Percentiles rank a stretch among this genome's conserved stretches.
Evolutionary conservation across 2,797 vertebrate species (phyloP).

Genomic region (Poliocrania exsul): DNA sequence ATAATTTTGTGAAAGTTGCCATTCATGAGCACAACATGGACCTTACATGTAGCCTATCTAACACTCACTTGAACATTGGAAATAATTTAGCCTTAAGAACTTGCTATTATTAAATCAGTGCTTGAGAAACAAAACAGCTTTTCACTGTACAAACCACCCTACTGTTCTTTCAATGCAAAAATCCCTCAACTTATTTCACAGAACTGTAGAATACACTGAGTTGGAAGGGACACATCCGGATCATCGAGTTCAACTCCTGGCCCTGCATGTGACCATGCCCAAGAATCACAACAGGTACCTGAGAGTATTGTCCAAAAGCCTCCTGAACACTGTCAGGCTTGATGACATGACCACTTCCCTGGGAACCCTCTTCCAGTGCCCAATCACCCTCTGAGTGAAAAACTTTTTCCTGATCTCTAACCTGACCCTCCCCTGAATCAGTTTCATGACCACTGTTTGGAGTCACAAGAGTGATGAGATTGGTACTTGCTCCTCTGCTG

Average conservation of each 20-base stretch:
- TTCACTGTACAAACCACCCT: neutral
- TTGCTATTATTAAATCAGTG: neutral
- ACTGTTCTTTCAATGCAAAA: neutral
- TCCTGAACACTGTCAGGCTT: neutral
- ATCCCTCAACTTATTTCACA: neutral
- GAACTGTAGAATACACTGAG: neutral
- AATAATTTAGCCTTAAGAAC: neutral
- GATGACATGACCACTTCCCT: neutral
- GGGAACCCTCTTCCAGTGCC: neutral
- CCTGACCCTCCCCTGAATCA: neutral
- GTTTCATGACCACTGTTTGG: neutral
- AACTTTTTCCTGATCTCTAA: neutral
- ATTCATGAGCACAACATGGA: neutral
- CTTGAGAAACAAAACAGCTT: neutral
- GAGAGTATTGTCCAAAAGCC: neutral
- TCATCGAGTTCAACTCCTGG: neutral
- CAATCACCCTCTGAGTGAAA: neutral
- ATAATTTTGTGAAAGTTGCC: neutral
- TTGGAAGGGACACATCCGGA: neutral
- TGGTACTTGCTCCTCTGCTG: neutral
- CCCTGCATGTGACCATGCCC: neutral
- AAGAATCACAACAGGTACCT: neutral
- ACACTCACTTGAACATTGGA: neutral
- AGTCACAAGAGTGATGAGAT: neutral
- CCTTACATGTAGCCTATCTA: neutral